phyloP scores from a whole-genome alignment of 2,888 invertebrate species.

The Tenthredo amoena region DNA sequence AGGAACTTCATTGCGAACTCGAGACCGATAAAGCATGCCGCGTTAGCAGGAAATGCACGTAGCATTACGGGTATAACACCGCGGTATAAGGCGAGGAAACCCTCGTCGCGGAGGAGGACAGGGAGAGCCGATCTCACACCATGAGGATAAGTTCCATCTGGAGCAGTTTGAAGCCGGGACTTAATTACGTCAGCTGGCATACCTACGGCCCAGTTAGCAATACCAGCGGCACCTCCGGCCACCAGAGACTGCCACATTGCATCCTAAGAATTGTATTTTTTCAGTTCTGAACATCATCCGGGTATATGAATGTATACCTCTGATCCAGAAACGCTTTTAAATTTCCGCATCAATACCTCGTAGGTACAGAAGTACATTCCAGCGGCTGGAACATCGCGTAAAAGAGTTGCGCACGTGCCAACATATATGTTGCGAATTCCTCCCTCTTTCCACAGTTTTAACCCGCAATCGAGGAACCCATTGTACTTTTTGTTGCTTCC shows the following conservation, averaged over 20 bases:
- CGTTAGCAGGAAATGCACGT: slow-evolving; percentile 62
- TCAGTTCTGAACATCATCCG: not conserved
- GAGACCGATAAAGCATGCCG: slow-evolving; percentile 62
- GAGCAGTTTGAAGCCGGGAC: slow-evolving; percentile 60
- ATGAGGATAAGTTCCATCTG: slow-evolving; percentile 56
- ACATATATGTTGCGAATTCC: slow-evolving; percentile 82
- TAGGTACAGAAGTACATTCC: slow-evolving; percentile 82
- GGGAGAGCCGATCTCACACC: slow-evolving; percentile 59
- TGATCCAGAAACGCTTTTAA: not conserved
- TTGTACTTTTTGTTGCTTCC: slow-evolving; percentile 69
- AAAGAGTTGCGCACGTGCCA: slow-evolving; percentile 82
- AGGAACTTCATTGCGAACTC: slow-evolving; percentile 59
- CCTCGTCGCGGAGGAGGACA: slow-evolving; percentile 57
- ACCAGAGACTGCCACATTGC: slow-evolving; percentile 60
- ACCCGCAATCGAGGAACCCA: slow-evolving; percentile 82
- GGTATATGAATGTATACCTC: slow-evolving; percentile 19
- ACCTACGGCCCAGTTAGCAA: slow-evolving; percentile 58
- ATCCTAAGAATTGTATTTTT: slow-evolving; percentile 23
- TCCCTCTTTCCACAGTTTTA: slow-evolving; percentile 81
- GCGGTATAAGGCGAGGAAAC: slow-evolving; percentile 57
- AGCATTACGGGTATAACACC: slow-evolving; percentile 60
- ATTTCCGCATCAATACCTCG: slow-evolving; percentile 70
- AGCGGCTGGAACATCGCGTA: slow-evolving; percentile 82
- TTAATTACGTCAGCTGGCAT: slow-evolving; percentile 63
- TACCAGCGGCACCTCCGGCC: slow-evolving; percentile 62